phyloP scores from a whole-genome alignment of 1,140 invertebrate species.

The Oryzaephilus surinamensis region DNA sequence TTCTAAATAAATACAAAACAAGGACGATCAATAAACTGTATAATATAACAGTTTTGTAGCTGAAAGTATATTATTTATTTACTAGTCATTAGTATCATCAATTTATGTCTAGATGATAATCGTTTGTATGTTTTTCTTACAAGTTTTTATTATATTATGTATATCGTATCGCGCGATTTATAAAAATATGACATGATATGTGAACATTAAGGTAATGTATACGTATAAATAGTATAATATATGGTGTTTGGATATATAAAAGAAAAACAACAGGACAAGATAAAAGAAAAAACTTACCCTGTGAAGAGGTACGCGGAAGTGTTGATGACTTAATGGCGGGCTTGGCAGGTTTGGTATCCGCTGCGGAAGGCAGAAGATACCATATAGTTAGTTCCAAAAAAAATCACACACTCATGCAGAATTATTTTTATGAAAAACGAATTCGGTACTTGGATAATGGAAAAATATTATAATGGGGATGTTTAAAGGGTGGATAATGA shows the following conservation, averaged over 20 bases:
- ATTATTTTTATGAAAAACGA: no score
- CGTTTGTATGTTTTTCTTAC: no score
- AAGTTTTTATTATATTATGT: no score
- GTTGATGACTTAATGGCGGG: constrained; percentile 91
- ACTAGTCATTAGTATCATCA: not conserved
- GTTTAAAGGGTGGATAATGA: no score
- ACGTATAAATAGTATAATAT: constrained; percentile 9
- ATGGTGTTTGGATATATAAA: constrained; percentile 1
- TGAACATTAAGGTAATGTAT: no score
- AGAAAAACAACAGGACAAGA: constrained; percentile 4
- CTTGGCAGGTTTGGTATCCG: constrained; percentile 86
- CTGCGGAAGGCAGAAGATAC: constrained; percentile 49
- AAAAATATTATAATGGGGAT: no score
- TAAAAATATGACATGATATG: no score
- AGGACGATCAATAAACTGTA: no score
- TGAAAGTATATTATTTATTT: not conserved
- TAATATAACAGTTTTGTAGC: not conserved
- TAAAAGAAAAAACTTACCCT: constrained; percentile 58
- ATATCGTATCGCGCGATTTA: no score
- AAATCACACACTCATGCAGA: no score
- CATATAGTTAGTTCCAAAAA: constrained; percentile 32
- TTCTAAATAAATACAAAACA: constrained; percentile 53
- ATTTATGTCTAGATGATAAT: no score
- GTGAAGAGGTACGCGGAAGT: constrained; percentile 80
- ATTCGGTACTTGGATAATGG: no score